phyloP scores from a whole-genome alignment of 2,113 vertebrate genomes.

The Numida meleagris region DNA sequence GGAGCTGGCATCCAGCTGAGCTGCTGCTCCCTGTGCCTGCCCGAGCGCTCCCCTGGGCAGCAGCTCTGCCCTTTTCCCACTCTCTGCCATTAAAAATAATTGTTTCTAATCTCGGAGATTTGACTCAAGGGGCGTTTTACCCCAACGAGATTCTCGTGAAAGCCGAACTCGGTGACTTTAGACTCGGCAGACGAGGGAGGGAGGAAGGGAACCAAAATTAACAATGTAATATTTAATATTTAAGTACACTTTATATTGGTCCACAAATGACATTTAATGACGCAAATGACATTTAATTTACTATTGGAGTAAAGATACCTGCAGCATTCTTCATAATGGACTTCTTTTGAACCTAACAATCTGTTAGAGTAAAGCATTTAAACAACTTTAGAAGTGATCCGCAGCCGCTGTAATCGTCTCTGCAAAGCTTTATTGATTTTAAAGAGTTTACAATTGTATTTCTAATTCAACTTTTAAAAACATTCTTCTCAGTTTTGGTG shows the following conservation, averaged over 20 bases:
- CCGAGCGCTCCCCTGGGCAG: neutral
- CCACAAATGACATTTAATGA: neutral
- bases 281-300: neutral
- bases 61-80: neutral
- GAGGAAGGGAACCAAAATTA: neutral
- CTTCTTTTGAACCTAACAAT: neutral
- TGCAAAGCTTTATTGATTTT: neutral
- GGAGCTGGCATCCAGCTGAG: neutral
- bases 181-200: neutral
- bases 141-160: neutral
- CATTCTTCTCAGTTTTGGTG: neutral
- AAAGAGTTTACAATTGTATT: neutral
- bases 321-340: fast-evolving
- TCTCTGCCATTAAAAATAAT: neutral
- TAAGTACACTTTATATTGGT: neutral
- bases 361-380: neutral
- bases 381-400: neutral
- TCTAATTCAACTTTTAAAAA: neutral
- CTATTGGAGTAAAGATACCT: neutral
- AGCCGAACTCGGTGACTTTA: neutral
- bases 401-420: neutral
- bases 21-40: no score
- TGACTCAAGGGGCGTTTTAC: neutral
- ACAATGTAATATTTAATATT: neutral
- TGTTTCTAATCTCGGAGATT: neutral